Base-by-base conservation (phyloP, 2,797 vertebrate genomes). In the Micrastur ruficollis region DNA sequence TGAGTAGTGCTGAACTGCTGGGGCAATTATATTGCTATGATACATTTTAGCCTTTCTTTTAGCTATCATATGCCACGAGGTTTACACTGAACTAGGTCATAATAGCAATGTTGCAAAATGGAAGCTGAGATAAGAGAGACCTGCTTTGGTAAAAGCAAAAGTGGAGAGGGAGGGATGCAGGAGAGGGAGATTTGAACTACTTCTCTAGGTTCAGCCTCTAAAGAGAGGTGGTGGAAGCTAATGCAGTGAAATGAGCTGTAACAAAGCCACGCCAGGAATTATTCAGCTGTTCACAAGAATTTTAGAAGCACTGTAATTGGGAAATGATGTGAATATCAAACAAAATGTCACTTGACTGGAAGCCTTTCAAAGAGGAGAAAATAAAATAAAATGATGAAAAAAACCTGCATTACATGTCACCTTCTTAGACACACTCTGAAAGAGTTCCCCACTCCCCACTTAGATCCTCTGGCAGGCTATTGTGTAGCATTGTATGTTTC, bases 291-390 rank as follows among this genome's bases (percentile, higher is more conserved):
- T 96, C 90, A 65, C 72, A 96, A 91, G 88, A 85, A 85, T 94
- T 92, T 95, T 78, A 81, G 86, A 90, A 94, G 80, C 82, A 82
- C 86, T 92, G 42, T 92, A 94, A 95, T 76, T 96, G 83, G 88
- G 81, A 95, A 94, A 92, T 87, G 59, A 97, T 92, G 94, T 94
- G 96, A 96, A 84, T 93, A 91, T 95, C 88, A 86, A 95, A 89
- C 52, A 95, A 94, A 96, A 97, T 90, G 86, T 90, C 93, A 68
- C 74, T 96, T 96, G 81, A 94, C 83, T 93, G 83, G 58, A 89
- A 89, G 63, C 49, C 61, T 96, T 75, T 68, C 71, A 85, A 80
- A 79, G 86, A 89, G 27, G 29, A 29, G 18, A 17, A 66, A 95
- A 84, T 29, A 83, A 95, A 95, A 92, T 85, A 74, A 92, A 90